Evolutionary conservation across 2,797 vertebrate genomes (phyloP), one percentile per base, ranked within the genome.

Genomic region (Coregonus suidteri): DNA sequence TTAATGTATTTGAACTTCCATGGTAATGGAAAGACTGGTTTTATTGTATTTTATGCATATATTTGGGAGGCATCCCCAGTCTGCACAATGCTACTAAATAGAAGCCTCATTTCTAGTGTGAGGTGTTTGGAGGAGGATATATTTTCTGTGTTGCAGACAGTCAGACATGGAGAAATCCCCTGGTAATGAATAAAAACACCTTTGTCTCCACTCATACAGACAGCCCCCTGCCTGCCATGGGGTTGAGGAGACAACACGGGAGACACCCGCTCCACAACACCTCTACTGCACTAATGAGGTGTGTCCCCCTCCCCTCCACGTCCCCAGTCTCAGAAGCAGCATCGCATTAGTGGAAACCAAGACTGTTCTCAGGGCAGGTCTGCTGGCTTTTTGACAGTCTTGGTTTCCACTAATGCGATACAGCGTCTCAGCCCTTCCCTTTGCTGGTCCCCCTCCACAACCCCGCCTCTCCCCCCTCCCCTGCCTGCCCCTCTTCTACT

Each of bases 271-370:
- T 72, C 76, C 77, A 64, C 52, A 47, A 66, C 64, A 75, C 64
- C 30, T 25, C 62, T 41, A 11, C 35, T 68, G 81, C 81, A 80
- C 82, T 87, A 87, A 87, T 85, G 82, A 85, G 84, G 37, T 18
- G 30, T 69, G 47, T 76, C 31, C 54, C 47, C 68, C 74, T n/a
- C 67, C 76, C 75, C 31, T 30, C 30, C 65, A 34, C 31, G 0
- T 30, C 13, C 6, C 41, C 7, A 1, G 1, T 41, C 41, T 41
- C 41, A 47, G 41, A 9, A 47, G 41, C 41, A 47, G 41, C 41
- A 47, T 47, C 7, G 2, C 41, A 47, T 47, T 47, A 47, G 41
- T 47, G 41, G 41, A 47, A 47, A 47, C 41, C 7, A 47, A 47
- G 41, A 9, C 41, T 47, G 41, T 47, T 9, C 41, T 47, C 41